Base-by-base conservation (phyloP, 2,888 invertebrate species). In the Phrixothrix hirtus region DNA sequence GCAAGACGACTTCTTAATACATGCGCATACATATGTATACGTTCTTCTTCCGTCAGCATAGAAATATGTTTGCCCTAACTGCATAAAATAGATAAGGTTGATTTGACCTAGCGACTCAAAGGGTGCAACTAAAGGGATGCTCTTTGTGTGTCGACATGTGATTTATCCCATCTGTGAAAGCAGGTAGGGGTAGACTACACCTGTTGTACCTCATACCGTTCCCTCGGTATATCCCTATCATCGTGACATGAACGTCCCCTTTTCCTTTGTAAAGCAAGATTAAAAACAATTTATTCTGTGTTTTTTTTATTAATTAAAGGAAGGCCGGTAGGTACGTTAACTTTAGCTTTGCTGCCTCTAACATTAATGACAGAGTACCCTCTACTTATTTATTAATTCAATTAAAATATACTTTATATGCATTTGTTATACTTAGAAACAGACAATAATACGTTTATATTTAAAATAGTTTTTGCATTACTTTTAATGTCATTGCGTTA, bases 161-260 rank as follows among this genome's bases (percentile, higher is more conserved):
- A 71, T 71, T 69, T 71, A 71, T 70, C 66, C 66, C 61, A 66
- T 66, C 68, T 67, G 62, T 58, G 58, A 60, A 45, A 62, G 65
- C 70, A 71, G 70, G 69, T 71, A 70, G 68, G 66, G 64, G 44
- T 57, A 60, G 41, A 53, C 58, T 68, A 66, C 73, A 74, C 73
- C 72, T 73, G 72, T 73, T 73, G 72, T 70, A 63, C 65, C 64
- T 65, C 60, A 57, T 35, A 44, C 47, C 58, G 61, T 58, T 64
- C 65, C 59, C 52, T 63, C 64, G 39, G 47, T 42, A 25, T 31
- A 31, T 34, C 44, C 42, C 46, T 39, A 36, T 34, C 39, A 16
- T 45, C 44, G 44, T 45, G 41, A 43, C 30, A 47, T 42, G 29
- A 48, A 54, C 43, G 36, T 30, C 37, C 42, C 25, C 44, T 50